Base-by-base conservation (phyloP, 2,888 invertebrate species). In the Chirona hameri region DNA sequence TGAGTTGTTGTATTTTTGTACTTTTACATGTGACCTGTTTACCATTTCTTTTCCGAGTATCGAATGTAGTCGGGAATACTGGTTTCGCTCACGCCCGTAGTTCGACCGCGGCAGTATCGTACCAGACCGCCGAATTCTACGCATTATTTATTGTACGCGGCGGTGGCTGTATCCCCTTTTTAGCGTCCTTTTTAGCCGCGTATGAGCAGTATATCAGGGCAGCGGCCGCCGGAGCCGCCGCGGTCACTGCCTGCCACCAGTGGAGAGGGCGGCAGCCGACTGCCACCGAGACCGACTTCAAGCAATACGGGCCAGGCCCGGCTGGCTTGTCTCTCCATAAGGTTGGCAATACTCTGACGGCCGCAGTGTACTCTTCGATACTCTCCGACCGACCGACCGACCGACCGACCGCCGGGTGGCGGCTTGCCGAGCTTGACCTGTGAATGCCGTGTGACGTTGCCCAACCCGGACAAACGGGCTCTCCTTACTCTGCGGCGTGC, bases 11-110 rank as follows among this genome's bases (percentile, higher is more conserved):
- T 72, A 76, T 76, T 76, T 76, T 76, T 76, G 39, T 76, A 76
- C 76, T 39, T 76, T 76, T 76, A 72, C 76, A 76, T 27, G 39
- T 72, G 72, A 72, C 72, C 72, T 72, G 72, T 29, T 72, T 72
- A 31, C n/a, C 4, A 69, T 69, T 39, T 39, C 27, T 72, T 31
- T 72, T 72, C 18, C 31, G 31, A 72, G 29, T 4, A 69, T 60
- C 18, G 60, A 60, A 21, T 24, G 24, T 21, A 60, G 7, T 7
- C 24, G 24, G 24, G 7, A 24, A 21, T 60, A 0, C 60, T 24
- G 24, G 24, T 7, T 7, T 60, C 2, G 14, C 60, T 24, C 7
- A 60, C 21, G 18, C 24, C 24, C 24, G 24, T 60, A 24, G 7
- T 60, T 60, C 21, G 24, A 1, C 24, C 60, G 60, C 7, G 7